Base-by-base conservation (phyloP, 2,888 invertebrate genomes). In the Hydraecia micacea region DNA sequence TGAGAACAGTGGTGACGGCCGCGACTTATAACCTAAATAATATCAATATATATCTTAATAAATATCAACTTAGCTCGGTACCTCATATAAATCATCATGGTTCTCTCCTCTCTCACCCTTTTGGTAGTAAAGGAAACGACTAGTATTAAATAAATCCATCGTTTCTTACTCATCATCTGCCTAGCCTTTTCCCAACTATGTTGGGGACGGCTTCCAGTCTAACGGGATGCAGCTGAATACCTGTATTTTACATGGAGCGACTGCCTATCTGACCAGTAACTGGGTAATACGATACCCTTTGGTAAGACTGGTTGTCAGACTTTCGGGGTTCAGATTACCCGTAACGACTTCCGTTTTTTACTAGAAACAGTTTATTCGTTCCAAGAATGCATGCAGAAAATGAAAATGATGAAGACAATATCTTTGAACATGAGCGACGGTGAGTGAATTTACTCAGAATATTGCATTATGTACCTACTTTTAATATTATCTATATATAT, bases 371-470 rank as follows among this genome's bases (percentile, higher is more conserved):
- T 15, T 65, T n/a, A 18, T 15, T 15, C 36, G 7, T 78, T 63
- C 18, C 32, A 21, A 55, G 32, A 55, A 55, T 39, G 18, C 15
- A 28, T 18, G 13, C 18, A 28, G 11, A 79, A 58, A 72, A 49
- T 66, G 5, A 52, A 73, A 75, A 68, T 7, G 2, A 58, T 66
- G 5, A 79, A 42, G 25, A 36, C 0, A 46, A 71, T 39, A 65
- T 42, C 2, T 73, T 73, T 60, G 52, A 60, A 42, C n/a, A 69
- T 32, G 21, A 49, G 1, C 32, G 18, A 75, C 21, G 11, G 21
- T 36, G 15, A 65, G 28, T 36, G 15, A 65, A 11, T 46, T 46
- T 49, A 73, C 28, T 79, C 4, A 74, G 36, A 79, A 80, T 68
- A 62, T 63, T 62, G 46, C 46, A 63, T 63, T 15, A 63, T 49